Conservation (phyloP, 1,140 invertebrate genomes). For the Araneus ventricosus region DNA sequence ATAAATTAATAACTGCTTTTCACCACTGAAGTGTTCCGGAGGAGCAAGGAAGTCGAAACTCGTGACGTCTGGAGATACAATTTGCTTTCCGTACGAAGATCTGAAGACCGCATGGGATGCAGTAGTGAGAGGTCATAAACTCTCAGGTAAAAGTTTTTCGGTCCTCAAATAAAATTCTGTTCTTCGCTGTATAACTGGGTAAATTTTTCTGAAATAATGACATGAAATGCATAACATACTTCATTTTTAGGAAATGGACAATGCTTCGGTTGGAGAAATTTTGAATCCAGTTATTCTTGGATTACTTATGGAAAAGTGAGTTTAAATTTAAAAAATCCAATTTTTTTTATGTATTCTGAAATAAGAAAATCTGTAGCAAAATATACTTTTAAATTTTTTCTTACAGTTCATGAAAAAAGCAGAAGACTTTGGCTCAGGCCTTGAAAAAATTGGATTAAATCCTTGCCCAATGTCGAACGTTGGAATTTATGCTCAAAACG, state of each 20-base stretch:
- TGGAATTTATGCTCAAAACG: conserved; percentile 97
- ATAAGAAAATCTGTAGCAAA: too few relatives aligned
- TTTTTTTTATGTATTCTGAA: too few relatives aligned
- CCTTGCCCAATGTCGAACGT: conserved; percentile 87
- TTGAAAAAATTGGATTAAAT: conserved; percentile 88
- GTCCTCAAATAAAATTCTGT: too few relatives aligned
- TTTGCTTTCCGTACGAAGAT: neutral
- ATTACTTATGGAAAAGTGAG: conserved; percentile 51
- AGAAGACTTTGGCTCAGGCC: conserved; percentile 94
- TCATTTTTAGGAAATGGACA: conserved; percentile 88
- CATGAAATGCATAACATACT: neutral
- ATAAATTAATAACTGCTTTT: too few relatives aligned
- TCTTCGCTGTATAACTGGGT: too few relatives aligned
- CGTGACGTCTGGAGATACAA: neutral
- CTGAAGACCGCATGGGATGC: neutral
- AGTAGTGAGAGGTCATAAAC: neutral
- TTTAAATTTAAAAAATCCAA: too few relatives aligned
- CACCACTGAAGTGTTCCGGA: neutral
- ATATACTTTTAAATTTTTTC: neutral
- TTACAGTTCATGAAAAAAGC: conserved; percentile 85
- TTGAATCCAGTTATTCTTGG: conserved; percentile 81
- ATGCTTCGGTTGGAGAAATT: conserved; percentile 94
- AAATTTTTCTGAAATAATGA: too few relatives aligned
- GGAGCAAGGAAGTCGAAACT: neutral
- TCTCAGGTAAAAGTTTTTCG: neutral